Evolutionary conservation across 1,140 invertebrate genomes (phyloP).

Genomic region (Neoseiulus cucumeris): DNA sequence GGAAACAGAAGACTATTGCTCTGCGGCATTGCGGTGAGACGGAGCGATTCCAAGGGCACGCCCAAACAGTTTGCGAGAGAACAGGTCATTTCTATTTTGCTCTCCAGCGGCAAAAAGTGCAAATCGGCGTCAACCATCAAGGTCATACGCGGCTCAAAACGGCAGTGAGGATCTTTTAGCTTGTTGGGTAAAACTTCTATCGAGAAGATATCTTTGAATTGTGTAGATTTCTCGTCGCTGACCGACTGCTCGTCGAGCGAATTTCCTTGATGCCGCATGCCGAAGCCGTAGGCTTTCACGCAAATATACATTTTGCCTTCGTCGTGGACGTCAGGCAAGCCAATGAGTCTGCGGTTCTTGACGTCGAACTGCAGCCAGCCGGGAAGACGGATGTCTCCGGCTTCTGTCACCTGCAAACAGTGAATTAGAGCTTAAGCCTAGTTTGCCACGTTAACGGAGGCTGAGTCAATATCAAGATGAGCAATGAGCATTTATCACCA

Average conservation of each 20-base stretch:
- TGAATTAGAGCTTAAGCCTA: too few relatives aligned
- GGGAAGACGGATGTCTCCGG: conserved; percentile 25
- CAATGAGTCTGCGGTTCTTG: conserved; percentile 29
- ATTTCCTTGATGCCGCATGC: background rate
- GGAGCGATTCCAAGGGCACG: conserved; percentile 14
- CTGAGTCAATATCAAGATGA: too few relatives aligned
- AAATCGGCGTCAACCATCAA: conserved; percentile 26
- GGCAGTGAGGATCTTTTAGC: conserved; percentile 10
- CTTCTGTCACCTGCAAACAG: conserved; percentile 26
- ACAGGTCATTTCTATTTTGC: background rate
- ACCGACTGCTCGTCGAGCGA: conserved; percentile 9
- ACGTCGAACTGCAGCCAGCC: conserved; percentile 28
- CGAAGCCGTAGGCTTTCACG: conserved; percentile 28
- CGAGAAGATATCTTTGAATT: conserved; percentile 32
- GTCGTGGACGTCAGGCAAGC: conserved; percentile 36
- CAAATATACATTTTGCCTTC: conserved; percentile 34
- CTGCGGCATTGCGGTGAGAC: conserved; percentile 22
- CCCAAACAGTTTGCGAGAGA: conserved; percentile 7
- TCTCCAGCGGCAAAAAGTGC: conserved; percentile 10
- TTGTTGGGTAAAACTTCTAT: conserved; percentile 33
- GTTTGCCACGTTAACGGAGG: too few relatives aligned
- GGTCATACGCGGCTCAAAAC: conserved; percentile 21
- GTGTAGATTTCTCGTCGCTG: background rate
- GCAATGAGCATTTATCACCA: too few relatives aligned
- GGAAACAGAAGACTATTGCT: background rate